Evolutionary conservation across 1,140 invertebrate genomes (phyloP).

Genomic region (Aricia agestis): DNA sequence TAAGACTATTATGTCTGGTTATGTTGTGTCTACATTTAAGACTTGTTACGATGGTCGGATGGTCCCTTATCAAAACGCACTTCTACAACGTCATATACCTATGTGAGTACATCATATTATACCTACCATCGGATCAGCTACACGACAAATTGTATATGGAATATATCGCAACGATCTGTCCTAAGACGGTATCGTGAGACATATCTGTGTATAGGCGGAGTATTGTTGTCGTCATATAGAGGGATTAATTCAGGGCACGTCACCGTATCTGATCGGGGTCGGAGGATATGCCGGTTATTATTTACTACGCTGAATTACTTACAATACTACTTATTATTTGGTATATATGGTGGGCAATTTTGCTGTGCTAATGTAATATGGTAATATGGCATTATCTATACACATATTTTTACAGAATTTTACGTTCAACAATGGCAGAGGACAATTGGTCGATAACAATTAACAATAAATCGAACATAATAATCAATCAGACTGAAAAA

Average conservation of each 20-base stretch:
- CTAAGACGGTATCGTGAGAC: constrained; percentile 19
- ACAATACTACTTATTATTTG: neutral
- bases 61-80: too few species aligned
- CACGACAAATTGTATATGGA: neutral
- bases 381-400: too few species aligned
- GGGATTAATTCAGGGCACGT: constrained; percentile 69
- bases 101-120: neutral
- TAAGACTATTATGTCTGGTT: too few species aligned
- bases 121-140: neutral
- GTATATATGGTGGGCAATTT: neutral
- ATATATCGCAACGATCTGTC: neutral
- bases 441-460: too few species aligned
- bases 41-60: too few species aligned
- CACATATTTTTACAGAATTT: too few species aligned
- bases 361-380: too few species aligned
- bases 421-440: too few species aligned
- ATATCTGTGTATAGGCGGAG: constrained; percentile 23
- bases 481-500: too few species aligned
- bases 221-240: constrained; percentile 57
- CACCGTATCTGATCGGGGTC: constrained; percentile 59
- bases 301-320: constrained; percentile 27
- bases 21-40: too few species aligned
- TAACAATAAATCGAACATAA: too few species aligned
- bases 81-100: neutral
- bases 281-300: constrained; percentile 43